Base-by-base conservation (phyloP, 2,888 invertebrate genomes). In the Tanaodytes sp. region DNA sequence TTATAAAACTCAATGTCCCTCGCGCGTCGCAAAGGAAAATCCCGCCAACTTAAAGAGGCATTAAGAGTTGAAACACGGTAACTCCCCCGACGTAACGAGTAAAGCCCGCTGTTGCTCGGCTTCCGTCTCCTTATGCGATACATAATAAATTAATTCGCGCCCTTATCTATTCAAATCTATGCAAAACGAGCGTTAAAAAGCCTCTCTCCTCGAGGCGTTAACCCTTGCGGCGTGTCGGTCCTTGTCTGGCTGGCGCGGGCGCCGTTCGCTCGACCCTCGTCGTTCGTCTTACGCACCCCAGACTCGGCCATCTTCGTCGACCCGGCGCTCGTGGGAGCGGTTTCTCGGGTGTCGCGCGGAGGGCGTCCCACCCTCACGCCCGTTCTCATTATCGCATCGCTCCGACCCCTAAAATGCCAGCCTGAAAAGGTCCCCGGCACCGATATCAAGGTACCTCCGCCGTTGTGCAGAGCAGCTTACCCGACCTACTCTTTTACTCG, bases 161-260 rank as follows among this genome's bases (percentile, higher is more conserved):
- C 77, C 79, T 84, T 84, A 83, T 83, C 84, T 84, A 84, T 84
- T 84, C 82, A 84, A 83, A 84, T 84, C 83, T 84, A 84, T 84
- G 84, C 84, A 84, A 84, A 84, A 81, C 80, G 83, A 80, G 80
- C 79, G 82, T 82, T 84, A 82, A 82, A 84, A 83, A 79, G 80
- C 79, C 79, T 77, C 46, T n/a, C 49, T 72, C 39, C 23, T 23
- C 73, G 75, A 79, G 77, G 78, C 78, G 78, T 79, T 80, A 81
- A 81, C 81, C 81, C 82, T 80, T 80, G 79, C 75, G 76, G 76
- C 78, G 75, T 71, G 48, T 63, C 72, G 63, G 72, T 71, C 73
- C 61, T 52, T 58, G 62, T 59, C 43, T 48, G 39, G 42, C 16
- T 42, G 27, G 49, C 39, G 11, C 19, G 15, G n/a, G 23, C 36